Base-by-base conservation (phyloP, 2,113 vertebrate genomes). In the Connochaetes taurinus region DNA sequence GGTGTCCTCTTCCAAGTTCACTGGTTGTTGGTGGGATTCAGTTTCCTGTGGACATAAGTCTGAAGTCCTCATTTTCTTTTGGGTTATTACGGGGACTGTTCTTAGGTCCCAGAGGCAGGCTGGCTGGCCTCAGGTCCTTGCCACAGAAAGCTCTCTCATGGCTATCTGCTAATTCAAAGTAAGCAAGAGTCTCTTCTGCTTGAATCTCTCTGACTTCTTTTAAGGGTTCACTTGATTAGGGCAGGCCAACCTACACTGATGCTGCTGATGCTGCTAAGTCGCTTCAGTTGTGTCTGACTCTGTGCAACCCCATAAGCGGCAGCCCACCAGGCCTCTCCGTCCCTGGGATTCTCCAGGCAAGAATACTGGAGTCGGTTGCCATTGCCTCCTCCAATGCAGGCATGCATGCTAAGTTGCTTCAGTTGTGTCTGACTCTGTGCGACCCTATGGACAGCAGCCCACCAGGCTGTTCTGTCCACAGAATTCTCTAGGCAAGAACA, bases 1-100 rank as follows among this genome's bases (percentile, higher is more conserved):
- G 23, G 5, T 5, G 52, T 82, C 43, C 40, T 95, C 78, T 92
- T n/a, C 23, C 15, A 88, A 62, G 55, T 29, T 93, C 57, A 60
- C 16, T 50, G 14, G 40, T 58, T 71, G 7, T 58, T 71, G 36
- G 14, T 1, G 93, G 47, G 78, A 47, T 19, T 71, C n/a, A 76
- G 62, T 81, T 96, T 94, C 45, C 84, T 87, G 53, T n/a, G 40
- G 67, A 4, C 58, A 5, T 29, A 87, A 55, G 55, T 90, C n/a
- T 87, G 19, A 85, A 31, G 52, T 64, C 12, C 43, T 6, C 36
- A 15, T n/a, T 78, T 33, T 71, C 57, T 83, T 83, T 14, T 10
- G 23, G 36, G 27, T 15, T 64, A 40, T 52, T 52, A 45, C 7
- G 1, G 29, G n/a, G 55, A 45, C 25, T 11, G 21, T 23, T 67